phyloP scores from a whole-genome alignment of 2,113 vertebrate species.

The Zosterops hypoxanthus region DNA sequence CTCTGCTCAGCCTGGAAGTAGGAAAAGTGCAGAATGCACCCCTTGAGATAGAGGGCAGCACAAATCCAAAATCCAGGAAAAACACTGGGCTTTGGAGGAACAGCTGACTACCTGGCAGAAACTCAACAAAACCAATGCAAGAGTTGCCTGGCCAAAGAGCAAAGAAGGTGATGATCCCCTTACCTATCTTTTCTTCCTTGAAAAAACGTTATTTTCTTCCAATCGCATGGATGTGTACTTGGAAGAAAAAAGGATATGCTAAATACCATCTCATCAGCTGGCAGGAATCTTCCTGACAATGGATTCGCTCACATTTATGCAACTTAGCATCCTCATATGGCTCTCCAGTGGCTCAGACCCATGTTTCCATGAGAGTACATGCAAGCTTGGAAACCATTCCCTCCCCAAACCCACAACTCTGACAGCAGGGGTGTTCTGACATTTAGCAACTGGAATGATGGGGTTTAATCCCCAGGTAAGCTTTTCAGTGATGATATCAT shows the following conservation, averaged over 20 bases:
- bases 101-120: neutral
- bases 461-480: neutral
- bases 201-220: neutral
- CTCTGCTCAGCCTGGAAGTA: neutral
- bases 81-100: neutral
- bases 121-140: neutral
- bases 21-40: neutral
- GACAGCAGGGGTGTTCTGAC: neutral
- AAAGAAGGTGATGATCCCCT: neutral
- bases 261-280: neutral
- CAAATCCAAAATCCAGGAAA: neutral
- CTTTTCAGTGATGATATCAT: neutral
- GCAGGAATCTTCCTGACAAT: neutral
- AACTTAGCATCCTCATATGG: neutral
- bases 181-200: neutral
- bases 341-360: neutral
- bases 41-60: neutral
- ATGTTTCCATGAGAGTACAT: neutral
- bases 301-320: neutral
- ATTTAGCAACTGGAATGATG: neutral
- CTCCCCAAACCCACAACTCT: neutral
- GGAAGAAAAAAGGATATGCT: neutral
- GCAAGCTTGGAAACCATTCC: neutral
- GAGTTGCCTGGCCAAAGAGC: neutral
- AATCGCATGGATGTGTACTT: neutral